A percentile compares a stretch with the other conserved stretches of the same genome.
phyloP scores from a whole-genome alignment of 2,888 invertebrate species.

The Dilophus febrilis region DNA sequence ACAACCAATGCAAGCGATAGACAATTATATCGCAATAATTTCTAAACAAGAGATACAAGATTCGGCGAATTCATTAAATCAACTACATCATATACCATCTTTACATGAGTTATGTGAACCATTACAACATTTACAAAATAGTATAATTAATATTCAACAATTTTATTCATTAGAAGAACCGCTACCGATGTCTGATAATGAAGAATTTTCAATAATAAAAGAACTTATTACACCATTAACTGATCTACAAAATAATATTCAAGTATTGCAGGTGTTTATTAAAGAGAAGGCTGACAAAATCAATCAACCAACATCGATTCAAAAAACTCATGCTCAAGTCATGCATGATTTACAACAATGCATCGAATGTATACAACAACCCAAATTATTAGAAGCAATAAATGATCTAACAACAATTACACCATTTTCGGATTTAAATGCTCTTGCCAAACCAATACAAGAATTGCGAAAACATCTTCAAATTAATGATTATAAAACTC shows the following conservation, averaged over 20 bases:
- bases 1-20: constrained; percentile 1
- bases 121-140: constrained; percentile 15
- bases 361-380: constrained; percentile 29
- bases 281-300: background rate
- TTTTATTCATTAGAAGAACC: constrained; percentile 25
- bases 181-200: constrained; percentile 15
- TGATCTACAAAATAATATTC: background rate
- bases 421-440: constrained; percentile 8
- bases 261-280: background rate
- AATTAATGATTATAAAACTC: constrained; percentile 11
- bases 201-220: constrained; percentile 1
- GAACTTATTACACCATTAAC: constrained; percentile 13
- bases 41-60: background rate
- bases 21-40: background rate
- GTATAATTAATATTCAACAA: constrained; percentile 15
- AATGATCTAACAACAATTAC: constrained; percentile 13
- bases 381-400: constrained; percentile 26
- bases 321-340: background rate
- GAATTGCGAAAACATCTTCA: background rate
- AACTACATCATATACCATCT: constrained; percentile 13
- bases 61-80: background rate
- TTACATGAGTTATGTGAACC: constrained; percentile 28
- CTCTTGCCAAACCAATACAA: constrained; percentile 7
- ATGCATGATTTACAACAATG: constrained; percentile 25
- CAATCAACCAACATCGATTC: too few species aligned